Evolutionary conservation across 1,140 invertebrate genomes (phyloP).

Genomic region (Bemisia tabaci): DNA sequence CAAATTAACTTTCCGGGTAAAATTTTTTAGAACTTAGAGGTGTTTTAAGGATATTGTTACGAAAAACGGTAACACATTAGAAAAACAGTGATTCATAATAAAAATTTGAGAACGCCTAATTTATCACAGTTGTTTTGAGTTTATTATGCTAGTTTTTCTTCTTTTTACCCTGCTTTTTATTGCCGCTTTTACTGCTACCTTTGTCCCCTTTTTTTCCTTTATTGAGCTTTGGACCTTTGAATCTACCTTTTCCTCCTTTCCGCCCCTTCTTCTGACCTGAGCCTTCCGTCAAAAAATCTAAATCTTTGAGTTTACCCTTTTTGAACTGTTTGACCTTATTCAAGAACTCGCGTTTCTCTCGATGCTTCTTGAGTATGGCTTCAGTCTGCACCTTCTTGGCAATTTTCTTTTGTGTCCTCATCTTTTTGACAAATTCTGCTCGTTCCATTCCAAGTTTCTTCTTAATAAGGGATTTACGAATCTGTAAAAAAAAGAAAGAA

Average conservation of each 20-base stretch:
- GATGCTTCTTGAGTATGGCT: conserved; percentile 58
- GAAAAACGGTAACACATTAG: no score
- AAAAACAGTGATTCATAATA: no score
- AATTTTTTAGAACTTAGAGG: no score
- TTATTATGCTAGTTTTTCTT: background rate
- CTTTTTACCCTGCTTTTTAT: background rate
- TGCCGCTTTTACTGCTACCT: background rate
- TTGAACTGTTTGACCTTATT: conserved; percentile 72
- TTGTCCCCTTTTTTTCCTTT: background rate
- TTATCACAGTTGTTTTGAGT: no score
- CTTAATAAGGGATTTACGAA: conserved; percentile 66
- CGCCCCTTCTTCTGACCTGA: background rate
- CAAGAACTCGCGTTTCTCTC: conserved; percentile 64
- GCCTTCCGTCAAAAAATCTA: conserved; percentile 50
- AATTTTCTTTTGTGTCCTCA: conserved; percentile 82
- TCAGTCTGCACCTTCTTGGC: conserved; percentile 81
- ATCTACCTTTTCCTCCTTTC: background rate
- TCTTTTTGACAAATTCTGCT: conserved; percentile 75
- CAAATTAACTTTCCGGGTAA: no score
- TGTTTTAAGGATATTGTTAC: no score
- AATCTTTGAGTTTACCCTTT: conserved; percentile 61
- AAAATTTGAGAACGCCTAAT: no score
- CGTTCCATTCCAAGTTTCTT: conserved; percentile 71
- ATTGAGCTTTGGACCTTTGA: background rate
- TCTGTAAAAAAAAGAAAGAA: conserved; percentile 28